Base-by-base conservation (phyloP, 2,888 invertebrate genomes). In the Acronicta alni region DNA sequence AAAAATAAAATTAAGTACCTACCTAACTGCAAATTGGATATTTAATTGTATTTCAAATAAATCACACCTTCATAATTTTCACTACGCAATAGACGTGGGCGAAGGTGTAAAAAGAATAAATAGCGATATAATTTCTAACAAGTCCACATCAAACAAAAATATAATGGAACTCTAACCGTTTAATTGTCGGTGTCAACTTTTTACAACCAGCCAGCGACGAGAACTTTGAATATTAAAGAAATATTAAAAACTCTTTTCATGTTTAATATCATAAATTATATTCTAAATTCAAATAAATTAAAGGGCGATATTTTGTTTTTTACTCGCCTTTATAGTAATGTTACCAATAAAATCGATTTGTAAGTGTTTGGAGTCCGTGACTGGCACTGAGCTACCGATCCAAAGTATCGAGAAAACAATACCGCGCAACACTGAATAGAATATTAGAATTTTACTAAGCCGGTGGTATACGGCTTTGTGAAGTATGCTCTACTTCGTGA, bases 391-490 rank as follows among this genome's bases (percentile, higher is more conserved):
- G 57, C 52, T 42, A 17, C 69, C 57, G 61, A 74, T 74, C 70
- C 56, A 72, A 67, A 71, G 72, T 73, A 77, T 74, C 59, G 49
- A 39, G 59, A 69, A 77, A 80, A 84, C 80, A 81, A 81, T 77
- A 72, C 64, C 60, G 56, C 67, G 69, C 45, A 45, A 39, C 74
- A 58, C 62, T 82, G 82, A 86, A 87, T 87, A 84, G 84, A 82
- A 85, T 86, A 85, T 85, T 64, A 75, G 75, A 74, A 72, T 78
- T 79, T 80, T 72, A 75, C 77, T 79, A 62, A 68, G 57, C 46
- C 43, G 39, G 53, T 57, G 57, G 52, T 54, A 18, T 35, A 35
- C 45, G 38, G 45, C 57, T 68, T 68, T 65, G 67, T 67, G 67
- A 55, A 51, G 57, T 59, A 62, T 62, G 58, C 44, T 70, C 64